Evolutionary conservation across 2,113 vertebrate genomes (phyloP), one percentile per base, ranked within the genome.

Genomic region (Colossoma macropomum): DNA sequence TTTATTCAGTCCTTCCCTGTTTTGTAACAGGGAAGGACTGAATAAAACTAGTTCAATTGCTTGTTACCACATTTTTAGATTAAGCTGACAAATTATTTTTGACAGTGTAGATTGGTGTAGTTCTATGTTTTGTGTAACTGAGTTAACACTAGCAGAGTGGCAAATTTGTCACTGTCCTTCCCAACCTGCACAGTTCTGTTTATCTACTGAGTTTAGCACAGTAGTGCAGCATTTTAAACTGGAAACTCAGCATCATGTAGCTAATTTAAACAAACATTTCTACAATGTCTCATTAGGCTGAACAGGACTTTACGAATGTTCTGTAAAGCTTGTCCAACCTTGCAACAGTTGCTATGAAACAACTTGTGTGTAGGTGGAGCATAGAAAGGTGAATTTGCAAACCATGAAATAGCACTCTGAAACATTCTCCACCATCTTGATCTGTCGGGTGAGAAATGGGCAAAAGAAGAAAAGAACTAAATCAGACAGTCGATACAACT

Each of bases 401-500:
- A 10, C 17, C 15, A 17, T 66, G 63, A 30, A 8, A 25, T 25
- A 1, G 60, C 60, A 5, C 15, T 69, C 66, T 23, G n/a, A 69
- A 76, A 48, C 32, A 21, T 65, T 65, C 2, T 28, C 62, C n/a
- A 66, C 38, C 41, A 23, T 27, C 59, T 63, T 77, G 27, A 16
- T 28, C 59, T 21, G 21, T 66, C 11, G 34, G 25, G 23, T 50
- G 63, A 19, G 34, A 68, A 62, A 73, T 63, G 50, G 7, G 34
- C 78, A 77, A 68, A 82, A 66, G 60, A 74, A 73, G n/a, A 28
- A 48, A 70, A 23, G 17, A 63, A 59, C 59, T 80, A 87, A 87
- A 80, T 81, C 70, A 71, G 79, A 85, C 72, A 77, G 77, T 60
- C 41, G 32, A 71, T 83, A 87, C 10, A 65, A 92, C 85, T 80